Base-by-base conservation (phyloP, 2,113 vertebrate genomes). In the Megaceryle maxima region DNA sequence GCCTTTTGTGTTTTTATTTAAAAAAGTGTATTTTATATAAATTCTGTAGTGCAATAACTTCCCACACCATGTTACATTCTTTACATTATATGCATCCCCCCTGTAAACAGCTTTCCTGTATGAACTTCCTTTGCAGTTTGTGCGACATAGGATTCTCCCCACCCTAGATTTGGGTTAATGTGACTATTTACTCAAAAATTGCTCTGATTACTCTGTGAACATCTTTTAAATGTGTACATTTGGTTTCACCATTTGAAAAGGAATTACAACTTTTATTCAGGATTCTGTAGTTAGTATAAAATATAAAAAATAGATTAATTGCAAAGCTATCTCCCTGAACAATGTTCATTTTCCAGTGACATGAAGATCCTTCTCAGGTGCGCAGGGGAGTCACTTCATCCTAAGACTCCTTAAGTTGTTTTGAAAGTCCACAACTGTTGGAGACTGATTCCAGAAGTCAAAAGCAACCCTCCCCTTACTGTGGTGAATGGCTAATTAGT, bases 21-120 rank as follows among this genome's bases (percentile, higher is more conserved):
- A 93, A 96, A 97, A 96, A 92, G 46, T 64, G 78, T 88, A 63
- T 76, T 90, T 94, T 66, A 41, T 93, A 96, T 78, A 97, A 96
- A 96, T 82, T 97, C 83, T 59, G 62, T 95, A 97, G 96, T 96
- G 96, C 96, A 96, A 96, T 96, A 92, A 92, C 92, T 89, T 91
- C 86, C 90, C 82, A 88, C 25, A 72, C 62, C 86, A 12, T 76
- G 31, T 88, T 96, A 96, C 95, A 97, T 95, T 97, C 96, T 88
- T 95, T 72, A 88, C 11, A 5, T 86, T 37, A 59, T 56, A 62
- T 13, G 44, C 70, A 68, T 82, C 62, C 88, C 77, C 77, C 77
- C 77, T 95, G 94, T 97, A 97, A 94, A 97, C 85, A 88, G 56
- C 88, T 96, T 87, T 92, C 86, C 83, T 82, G 15, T 68, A 94